Percentiles rank a stretch among this genome's conserved stretches.
These are phyloP conservation scores for Phalangium opilio DNA, from an alignment of 2,888 invertebrate genomes.

Conservation along the genomic window DNA sequence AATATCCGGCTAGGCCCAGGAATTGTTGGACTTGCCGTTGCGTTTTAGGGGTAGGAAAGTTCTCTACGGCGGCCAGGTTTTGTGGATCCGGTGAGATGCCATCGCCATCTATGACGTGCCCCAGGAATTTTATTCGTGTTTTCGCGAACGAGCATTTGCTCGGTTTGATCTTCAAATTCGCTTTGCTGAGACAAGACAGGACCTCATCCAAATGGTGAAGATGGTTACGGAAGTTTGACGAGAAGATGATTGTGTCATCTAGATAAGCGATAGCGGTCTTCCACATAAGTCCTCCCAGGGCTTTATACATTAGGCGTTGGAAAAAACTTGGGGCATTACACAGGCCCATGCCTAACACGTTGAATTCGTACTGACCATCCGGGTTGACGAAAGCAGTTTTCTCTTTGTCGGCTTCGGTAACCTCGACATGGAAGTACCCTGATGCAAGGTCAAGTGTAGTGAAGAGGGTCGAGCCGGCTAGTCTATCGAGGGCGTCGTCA, in stretches of 20 bases:
- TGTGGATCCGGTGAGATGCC: conserved; percentile 6
- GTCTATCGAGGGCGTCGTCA: no score
- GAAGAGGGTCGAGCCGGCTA: no score
- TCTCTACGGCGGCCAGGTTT: not conserved
- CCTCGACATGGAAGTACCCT: not conserved
- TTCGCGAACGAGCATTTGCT: conserved; percentile 19
- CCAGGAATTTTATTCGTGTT: conserved; percentile 9
- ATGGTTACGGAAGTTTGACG: conserved; percentile 16
- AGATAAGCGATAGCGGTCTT: conserved; percentile 18
- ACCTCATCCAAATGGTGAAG: conserved; percentile 10
- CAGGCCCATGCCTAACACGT: conserved; percentile 23
- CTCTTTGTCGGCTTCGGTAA: not conserved
- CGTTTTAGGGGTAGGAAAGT: conserved; percentile 11
- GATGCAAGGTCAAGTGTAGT: no score
- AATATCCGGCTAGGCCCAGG: no score
- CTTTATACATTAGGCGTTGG: conserved; percentile 21
- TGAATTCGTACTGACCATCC: conserved; percentile 22
- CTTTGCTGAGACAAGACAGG: conserved; percentile 14
- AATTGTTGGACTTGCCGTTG: no score
- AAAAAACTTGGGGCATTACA: conserved; percentile 21
- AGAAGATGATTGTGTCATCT: conserved; percentile 20
- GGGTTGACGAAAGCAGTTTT: conserved; percentile 22
- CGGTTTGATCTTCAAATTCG: conserved; percentile 18
- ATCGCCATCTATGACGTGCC: conserved; percentile 8
- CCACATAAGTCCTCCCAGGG: conserved; percentile 17